Conservation (phyloP, 37 sponge, comb jelly and placozoan species). For the Geodia barretti region DNA sequence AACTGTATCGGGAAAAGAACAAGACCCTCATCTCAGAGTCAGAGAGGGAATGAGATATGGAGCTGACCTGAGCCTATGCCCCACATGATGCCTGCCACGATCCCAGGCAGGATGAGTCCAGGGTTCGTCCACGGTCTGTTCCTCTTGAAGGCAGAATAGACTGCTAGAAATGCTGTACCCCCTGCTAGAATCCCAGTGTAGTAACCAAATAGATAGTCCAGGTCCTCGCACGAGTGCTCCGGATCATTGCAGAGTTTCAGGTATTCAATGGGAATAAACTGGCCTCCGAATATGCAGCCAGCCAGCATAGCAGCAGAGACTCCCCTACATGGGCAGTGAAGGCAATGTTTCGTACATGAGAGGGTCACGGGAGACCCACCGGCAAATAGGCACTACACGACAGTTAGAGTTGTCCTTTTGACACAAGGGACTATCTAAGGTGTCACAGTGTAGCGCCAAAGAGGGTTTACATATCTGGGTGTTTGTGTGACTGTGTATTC, state of each 20-base stretch:
- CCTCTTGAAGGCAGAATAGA: conserved; percentile 45
- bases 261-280: conserved; percentile 54
- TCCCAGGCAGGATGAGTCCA: conserved; percentile 71
- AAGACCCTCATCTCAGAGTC: too few species aligned
- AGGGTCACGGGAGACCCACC: too few species aligned
- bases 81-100: conserved; percentile 87
- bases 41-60: too few species aligned
- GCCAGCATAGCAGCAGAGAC: conserved; percentile 56
- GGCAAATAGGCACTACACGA: too few species aligned
- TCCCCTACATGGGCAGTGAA: too few species aligned
- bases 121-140: conserved; percentile 80
- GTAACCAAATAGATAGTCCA: conserved; percentile 79
- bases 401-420: too few species aligned
- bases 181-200: conserved; percentile 76
- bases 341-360: too few species aligned
- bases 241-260: conserved; percentile 57
- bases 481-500: too few species aligned
- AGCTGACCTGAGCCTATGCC: conserved; percentile 73
- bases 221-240: conserved; percentile 46
- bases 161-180: conserved; percentile 63
- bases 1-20: too few species aligned
- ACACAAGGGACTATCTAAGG: too few species aligned
- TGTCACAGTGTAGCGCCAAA: too few species aligned
- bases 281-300: conserved; percentile 61
- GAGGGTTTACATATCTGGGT: too few species aligned